Evolutionary conservation across 1,140 invertebrate genomes (phyloP).

Genomic region (Platyura marginata): DNA sequence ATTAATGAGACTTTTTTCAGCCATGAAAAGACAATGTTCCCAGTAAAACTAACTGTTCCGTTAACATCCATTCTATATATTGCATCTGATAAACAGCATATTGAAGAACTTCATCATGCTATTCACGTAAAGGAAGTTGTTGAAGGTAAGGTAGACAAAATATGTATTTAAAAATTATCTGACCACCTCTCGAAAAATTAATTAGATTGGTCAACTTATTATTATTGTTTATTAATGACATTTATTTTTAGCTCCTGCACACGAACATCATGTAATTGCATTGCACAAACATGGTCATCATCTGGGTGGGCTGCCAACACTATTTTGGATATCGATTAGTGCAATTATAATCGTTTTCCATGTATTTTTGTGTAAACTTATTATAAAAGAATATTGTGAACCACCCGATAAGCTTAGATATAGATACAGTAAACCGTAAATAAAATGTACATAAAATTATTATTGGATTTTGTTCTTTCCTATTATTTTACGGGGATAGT

Average conservation of each 20-base stretch:
- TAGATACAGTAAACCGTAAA: conserved; percentile 43
- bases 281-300: conserved; percentile 84
- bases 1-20: not conserved
- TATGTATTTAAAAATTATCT: too few species aligned
- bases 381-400: conserved; percentile 78
- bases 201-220: not conserved
- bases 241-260: conserved; percentile 57
- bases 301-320: conserved; percentile 70
- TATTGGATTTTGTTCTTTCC: too few species aligned
- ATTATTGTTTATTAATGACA: not conserved
- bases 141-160: conserved; percentile 38
- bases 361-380: conserved; percentile 83
- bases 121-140: conserved; percentile 80
- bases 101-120: conserved; percentile 77
- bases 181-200: not conserved
- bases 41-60: conserved; percentile 85
- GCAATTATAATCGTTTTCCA: conserved; percentile 85
- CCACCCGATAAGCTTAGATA: conserved; percentile 40
- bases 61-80: conserved; percentile 84
- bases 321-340: conserved; percentile 86
- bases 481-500: too few species aligned
- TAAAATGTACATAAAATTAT: too few species aligned
- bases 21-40: conserved; percentile 44
- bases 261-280: conserved; percentile 81
- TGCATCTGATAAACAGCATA: conserved; percentile 74